A percentile compares a stretch with the other conserved stretches of the same genome.
Conservation (phyloP, 2,113 vertebrate genomes). For the Cyphotilapia sp. region DNA sequence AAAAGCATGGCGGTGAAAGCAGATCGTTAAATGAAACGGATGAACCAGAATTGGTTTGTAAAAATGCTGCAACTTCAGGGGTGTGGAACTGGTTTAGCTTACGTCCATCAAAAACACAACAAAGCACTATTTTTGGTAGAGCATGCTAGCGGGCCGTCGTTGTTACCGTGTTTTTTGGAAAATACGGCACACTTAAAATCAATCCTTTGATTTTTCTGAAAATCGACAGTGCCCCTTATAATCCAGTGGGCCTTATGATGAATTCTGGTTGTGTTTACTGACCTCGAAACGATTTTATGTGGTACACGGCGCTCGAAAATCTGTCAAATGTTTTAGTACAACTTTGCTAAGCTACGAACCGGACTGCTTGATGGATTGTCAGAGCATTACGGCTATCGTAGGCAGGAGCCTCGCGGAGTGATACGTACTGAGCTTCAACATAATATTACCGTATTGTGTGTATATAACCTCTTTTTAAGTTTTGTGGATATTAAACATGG, state of each 20-base stretch:
- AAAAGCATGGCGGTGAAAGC: not conserved
- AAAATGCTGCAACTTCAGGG: not conserved
- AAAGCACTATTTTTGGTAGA: not conserved
- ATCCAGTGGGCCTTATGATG: fast-evolving
- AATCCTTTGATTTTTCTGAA: not conserved
- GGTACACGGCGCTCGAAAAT: too few relatives aligned
- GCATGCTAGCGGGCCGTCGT: not conserved
- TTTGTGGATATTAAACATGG: too few relatives aligned
- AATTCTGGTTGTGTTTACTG: not conserved
- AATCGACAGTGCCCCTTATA: fast-evolving
- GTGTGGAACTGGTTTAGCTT: not conserved
- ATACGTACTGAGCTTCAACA: too few relatives aligned
- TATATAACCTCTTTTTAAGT: too few relatives aligned
- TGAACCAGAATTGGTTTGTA: not conserved
- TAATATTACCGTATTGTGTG: too few relatives aligned
- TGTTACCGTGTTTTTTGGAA: fast-evolving
- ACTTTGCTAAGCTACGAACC: too few relatives aligned
- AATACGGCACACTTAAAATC: not conserved
- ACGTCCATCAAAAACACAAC: not conserved
- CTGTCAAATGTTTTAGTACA: too few relatives aligned
- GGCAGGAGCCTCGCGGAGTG: too few relatives aligned
- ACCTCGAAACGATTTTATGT: too few relatives aligned
- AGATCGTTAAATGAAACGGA: not conserved
- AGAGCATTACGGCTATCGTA: too few relatives aligned
- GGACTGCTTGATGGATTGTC: too few relatives aligned